These are phyloP conservation scores for Crocidura indochinensis DNA, from an alignment of 2,797 vertebrate genomes.

Conservation along the genomic window DNA sequence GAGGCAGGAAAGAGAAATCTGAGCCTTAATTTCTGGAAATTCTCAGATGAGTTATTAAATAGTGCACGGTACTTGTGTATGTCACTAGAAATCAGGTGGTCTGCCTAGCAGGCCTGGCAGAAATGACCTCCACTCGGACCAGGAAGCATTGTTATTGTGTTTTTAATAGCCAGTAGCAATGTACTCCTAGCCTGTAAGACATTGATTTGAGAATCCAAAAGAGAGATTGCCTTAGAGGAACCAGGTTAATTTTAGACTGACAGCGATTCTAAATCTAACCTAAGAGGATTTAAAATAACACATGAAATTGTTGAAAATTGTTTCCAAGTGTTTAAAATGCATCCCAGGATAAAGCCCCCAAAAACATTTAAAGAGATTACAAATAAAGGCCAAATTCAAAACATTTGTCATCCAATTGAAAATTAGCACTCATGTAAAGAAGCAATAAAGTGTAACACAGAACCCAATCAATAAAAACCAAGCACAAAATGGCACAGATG, in stretches of 20 bases:
- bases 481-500: slow-evolving; percentile 55
- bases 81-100: slow-evolving; percentile 1
- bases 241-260: slow-evolving; percentile 52
- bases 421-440: slow-evolving; percentile 53
- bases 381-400: slow-evolving; percentile 34
- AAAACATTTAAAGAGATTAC: slow-evolving; percentile 22
- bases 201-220: neutral
- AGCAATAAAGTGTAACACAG: slow-evolving; percentile 39
- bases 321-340: neutral
- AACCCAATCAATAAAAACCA: slow-evolving; percentile 55
- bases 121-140: neutral
- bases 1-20: neutral
- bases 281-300: neutral
- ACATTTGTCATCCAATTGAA: slow-evolving; percentile 30
- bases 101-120: neutral
- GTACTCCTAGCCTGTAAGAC: neutral
- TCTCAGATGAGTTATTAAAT: neutral
- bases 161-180: neutral
- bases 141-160: neutral
- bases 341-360: neutral
- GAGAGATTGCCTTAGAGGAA: neutral
- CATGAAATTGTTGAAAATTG: neutral
- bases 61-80: neutral
- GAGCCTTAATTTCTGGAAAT: neutral
- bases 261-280: neutral